Evolutionary conservation across 2,888 invertebrate species (phyloP).

Genomic region (Anoplius nigerrimus): DNA sequence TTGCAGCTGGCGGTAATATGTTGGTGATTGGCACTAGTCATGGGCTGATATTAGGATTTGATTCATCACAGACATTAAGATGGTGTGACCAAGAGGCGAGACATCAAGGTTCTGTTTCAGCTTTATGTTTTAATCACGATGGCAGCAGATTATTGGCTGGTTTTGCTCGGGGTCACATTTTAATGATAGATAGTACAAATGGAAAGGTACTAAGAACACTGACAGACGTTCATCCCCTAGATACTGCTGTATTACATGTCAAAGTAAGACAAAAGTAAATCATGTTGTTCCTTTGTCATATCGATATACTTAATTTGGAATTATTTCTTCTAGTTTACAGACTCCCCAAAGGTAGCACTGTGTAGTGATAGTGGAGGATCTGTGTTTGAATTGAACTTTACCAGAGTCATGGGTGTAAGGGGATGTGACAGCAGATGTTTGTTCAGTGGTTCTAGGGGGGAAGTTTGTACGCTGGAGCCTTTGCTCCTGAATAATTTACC

Average conservation of each 20-base stretch:
- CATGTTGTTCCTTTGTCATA: neutral
- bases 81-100: conserved; percentile 89
- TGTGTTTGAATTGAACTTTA: conserved; percentile 94
- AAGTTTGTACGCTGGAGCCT: conserved; percentile 88
- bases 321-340: conserved; percentile 78
- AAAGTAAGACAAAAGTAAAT: conserved; percentile 73
- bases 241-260: conserved; percentile 87
- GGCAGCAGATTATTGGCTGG: conserved; percentile 90
- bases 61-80: conserved; percentile 89
- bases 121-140: conserved; percentile 91
- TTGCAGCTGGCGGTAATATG: conserved; percentile 85
- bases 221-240: conserved; percentile 89
- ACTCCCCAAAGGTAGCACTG: conserved; percentile 84
- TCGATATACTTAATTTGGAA: neutral
- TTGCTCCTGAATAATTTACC: conserved; percentile 79
- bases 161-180: conserved; percentile 87
- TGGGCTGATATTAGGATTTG: conserved; percentile 92
- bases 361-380: conserved; percentile 96
- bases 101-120: conserved; percentile 87
- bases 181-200: conserved; percentile 90
- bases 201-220: conserved; percentile 86
- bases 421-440: conserved; percentile 94
- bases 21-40: conserved; percentile 96
- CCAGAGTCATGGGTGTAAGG: conserved; percentile 90
- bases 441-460: conserved; percentile 97